Percentiles rank a stretch among this genome's conserved stretches.
phyloP scores from a whole-genome alignment of 2,113 vertebrate genomes.

The Pipa parva region DNA sequence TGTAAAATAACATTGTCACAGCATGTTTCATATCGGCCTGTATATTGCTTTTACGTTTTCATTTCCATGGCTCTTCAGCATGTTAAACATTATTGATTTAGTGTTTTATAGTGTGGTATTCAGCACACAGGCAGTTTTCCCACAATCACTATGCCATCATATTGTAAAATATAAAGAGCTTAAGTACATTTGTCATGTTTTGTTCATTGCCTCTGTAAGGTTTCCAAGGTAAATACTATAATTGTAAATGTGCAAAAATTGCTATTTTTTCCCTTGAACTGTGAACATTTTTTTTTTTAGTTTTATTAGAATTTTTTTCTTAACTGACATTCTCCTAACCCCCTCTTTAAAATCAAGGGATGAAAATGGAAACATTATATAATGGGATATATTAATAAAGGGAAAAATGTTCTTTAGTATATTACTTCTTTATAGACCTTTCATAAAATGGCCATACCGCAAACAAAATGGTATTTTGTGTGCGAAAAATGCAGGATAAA shows the following conservation, averaged over 20 bases:
- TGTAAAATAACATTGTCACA: not conserved
- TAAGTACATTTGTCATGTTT: conserved; percentile 4
- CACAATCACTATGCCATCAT: conserved; percentile 10
- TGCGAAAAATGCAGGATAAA: no score
- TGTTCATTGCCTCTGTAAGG: not conserved
- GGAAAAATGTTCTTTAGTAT: no score
- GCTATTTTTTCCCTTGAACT: not conserved
- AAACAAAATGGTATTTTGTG: no score
- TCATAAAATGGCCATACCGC: no score
- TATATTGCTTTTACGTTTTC: not conserved
- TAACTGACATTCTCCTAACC: no score
- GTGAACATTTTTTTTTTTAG: no score
- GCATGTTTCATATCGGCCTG: not conserved
- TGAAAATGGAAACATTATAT: no score
- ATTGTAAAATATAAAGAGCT: conserved; percentile 13
- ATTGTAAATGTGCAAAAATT: not conserved
- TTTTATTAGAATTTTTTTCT: no score
- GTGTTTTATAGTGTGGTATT: conserved; percentile 8
- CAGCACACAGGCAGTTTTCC: not conserved
- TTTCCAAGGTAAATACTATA: not conserved
- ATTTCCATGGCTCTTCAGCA: conserved; percentile 11
- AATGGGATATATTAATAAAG: no score
- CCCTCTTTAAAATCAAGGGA: no score
- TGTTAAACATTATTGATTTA: conserved; percentile 11
- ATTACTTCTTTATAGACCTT: no score